Evolutionary conservation across 2,113 vertebrate species (phyloP).

Genomic region (Amphilophus citrinellus): DNA sequence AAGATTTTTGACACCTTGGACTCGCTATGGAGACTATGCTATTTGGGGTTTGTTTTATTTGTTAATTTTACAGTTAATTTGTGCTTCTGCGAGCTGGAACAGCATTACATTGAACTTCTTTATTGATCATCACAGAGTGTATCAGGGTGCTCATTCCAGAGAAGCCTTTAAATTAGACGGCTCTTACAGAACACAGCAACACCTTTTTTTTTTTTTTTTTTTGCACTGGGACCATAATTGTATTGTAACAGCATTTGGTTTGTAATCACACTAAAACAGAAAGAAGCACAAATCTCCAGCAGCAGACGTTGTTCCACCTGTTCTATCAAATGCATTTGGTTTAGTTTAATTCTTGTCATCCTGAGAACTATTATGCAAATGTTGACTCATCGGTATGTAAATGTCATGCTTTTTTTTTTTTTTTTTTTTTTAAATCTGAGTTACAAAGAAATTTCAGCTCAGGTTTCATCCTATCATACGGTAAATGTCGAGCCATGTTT

Average conservation of each 20-base stretch:
- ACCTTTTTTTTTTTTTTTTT: background rate
- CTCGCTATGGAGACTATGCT: conserved; percentile 33
- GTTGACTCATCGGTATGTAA: conserved; percentile 62
- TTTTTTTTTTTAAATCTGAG: conserved; percentile 33
- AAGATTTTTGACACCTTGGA: conserved; percentile 68
- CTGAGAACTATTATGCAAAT: conserved; percentile 64
- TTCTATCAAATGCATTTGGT: conserved; percentile 42
- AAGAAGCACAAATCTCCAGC: conserved; percentile 24
- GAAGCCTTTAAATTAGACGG: conserved; percentile 33
- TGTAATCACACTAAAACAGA: conserved; percentile 58
- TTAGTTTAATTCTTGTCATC: conserved; percentile 53
- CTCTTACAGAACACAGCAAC: conserved; percentile 31
- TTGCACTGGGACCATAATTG: conserved; percentile 37
- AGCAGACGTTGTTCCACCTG: conserved; percentile 51
- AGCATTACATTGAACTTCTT: conserved; percentile 1
- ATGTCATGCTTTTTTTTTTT: conserved; percentile 24
- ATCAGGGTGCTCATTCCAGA: background rate
- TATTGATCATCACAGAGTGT: background rate
- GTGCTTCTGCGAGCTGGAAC: conserved; percentile 31
- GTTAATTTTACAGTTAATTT: conserved; percentile 62
- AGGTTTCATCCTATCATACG: conserved; percentile 16
- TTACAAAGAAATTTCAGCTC: conserved; percentile 29
- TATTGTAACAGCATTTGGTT: conserved; percentile 30
- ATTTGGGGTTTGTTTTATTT: conserved; percentile 31
- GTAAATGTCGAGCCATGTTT: conserved; percentile 31